phyloP scores from a whole-genome alignment of 2,113 vertebrate species.

The Trinectes maculatus region DNA sequence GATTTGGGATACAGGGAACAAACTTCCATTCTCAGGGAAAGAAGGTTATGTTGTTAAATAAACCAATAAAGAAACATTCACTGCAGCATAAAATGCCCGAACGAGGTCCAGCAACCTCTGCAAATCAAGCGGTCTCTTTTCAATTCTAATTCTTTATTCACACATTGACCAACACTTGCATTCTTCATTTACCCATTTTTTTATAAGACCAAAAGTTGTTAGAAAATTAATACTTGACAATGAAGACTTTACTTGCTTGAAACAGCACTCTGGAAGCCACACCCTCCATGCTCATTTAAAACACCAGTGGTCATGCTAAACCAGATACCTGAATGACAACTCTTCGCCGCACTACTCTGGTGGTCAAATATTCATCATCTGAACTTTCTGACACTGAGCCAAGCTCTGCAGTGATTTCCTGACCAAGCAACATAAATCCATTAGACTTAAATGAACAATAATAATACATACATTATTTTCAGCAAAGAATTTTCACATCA shows the following conservation, averaged over 20 bases:
- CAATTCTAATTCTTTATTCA: conserved; percentile 1
- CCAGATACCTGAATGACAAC: conserved; percentile 92
- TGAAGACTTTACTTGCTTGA: conserved; percentile 19
- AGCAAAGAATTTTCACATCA: conserved; percentile 31
- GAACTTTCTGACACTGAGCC: conserved; percentile 89
- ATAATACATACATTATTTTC: conserved; percentile 22
- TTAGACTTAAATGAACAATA: conserved; percentile 41
- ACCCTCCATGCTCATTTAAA: conserved; percentile 43
- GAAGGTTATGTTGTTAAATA: conserved; percentile 28
- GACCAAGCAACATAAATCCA: conserved; percentile 80
- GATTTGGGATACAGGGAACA: conserved; percentile 22
- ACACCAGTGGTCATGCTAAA: conserved; percentile 32
- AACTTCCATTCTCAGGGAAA: conserved; percentile 44
- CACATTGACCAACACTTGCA: background rate
- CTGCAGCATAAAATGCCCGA: conserved; percentile 29
- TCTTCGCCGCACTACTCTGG: conserved; percentile 90
- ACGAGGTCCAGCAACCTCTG: conserved; percentile 41
- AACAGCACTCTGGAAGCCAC: conserved; percentile 25
- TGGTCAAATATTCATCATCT: conserved; percentile 90
- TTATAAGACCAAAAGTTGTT: conserved; percentile 18
- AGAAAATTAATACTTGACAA: conserved; percentile 8
- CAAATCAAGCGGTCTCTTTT: conserved; percentile 30
- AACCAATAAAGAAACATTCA: conserved; percentile 39
- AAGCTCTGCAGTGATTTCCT: conserved; percentile 89
- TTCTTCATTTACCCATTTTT: background rate